Percentiles rank a stretch among this genome's conserved stretches.
Conservation (phyloP, 1,140 invertebrate species). For the Mamestra configurata region DNA sequence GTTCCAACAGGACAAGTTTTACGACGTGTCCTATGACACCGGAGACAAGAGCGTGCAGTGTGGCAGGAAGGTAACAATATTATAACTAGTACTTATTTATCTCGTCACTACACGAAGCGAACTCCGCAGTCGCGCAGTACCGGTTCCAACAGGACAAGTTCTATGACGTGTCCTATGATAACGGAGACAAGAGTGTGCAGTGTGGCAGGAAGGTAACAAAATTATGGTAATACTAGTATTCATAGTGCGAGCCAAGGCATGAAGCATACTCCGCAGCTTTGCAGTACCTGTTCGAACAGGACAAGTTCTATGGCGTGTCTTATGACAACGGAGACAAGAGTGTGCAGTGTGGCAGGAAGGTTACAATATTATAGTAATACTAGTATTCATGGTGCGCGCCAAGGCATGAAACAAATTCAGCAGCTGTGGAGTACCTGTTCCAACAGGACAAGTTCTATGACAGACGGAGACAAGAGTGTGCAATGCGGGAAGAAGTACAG, state of each 20-base stretch:
- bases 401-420: slow-evolving; percentile 92
- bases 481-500: slow-evolving; percentile 98
- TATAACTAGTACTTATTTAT: not conserved
- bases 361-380: slow-evolving; percentile 60
- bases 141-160: slow-evolving; percentile 98
- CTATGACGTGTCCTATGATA: slow-evolving; percentile 96
- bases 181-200: slow-evolving; percentile 97
- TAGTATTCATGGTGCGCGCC: not conserved
- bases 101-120: slow-evolving; percentile 90
- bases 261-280: slow-evolving; percentile 93
- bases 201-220: slow-evolving; percentile 94
- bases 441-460: slow-evolving; percentile 98
- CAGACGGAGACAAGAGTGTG: slow-evolving; percentile 96
- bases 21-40: slow-evolving; percentile 96
- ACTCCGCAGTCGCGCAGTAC: slow-evolving; percentile 94
- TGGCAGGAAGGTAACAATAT: slow-evolving; percentile 92
- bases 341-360: slow-evolving; percentile 97
- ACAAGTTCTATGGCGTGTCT: slow-evolving; percentile 96
- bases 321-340: slow-evolving; percentile 98
- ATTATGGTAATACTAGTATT: slow-evolving; percentile 86
- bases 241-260: slow-evolving; percentile 90
- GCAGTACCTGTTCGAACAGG: slow-evolving; percentile 96
- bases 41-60: slow-evolving; percentile 98
- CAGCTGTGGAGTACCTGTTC: slow-evolving; percentile 95
- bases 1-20: slow-evolving; percentile 98